Conservation (phyloP, 2,797 vertebrate species). For the Borostomias antarcticus region DNA sequence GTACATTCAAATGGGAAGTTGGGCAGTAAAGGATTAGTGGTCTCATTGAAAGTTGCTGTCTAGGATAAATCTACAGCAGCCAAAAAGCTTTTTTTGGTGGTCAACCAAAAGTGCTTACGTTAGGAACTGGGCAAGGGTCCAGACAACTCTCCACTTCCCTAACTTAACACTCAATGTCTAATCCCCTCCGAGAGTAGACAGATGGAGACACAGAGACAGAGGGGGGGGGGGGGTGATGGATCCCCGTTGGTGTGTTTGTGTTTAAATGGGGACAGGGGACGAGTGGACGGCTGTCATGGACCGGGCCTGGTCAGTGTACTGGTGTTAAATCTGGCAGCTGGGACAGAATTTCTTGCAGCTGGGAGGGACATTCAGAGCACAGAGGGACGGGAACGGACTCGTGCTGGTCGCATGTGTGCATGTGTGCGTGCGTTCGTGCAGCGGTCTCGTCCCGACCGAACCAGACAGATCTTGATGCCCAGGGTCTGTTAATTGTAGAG, state of each 20-base stretch:
- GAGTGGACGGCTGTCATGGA: slow-evolving; percentile 2
- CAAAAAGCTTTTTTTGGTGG: slow-evolving; percentile 18
- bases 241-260: neutral
- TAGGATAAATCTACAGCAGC: slow-evolving; percentile 21
- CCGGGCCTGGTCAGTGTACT: slow-evolving; percentile 7
- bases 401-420: neutral
- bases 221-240: slow-evolving; percentile 11
- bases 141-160: slow-evolving; percentile 26
- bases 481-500: slow-evolving; percentile 54
- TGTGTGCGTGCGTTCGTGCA: slow-evolving; percentile 5
- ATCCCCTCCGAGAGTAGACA: slow-evolving; percentile 23
- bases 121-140: slow-evolving; percentile 23
- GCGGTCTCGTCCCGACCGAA: slow-evolving; percentile 45
- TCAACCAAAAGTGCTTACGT: slow-evolving; percentile 30
- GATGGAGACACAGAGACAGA: slow-evolving; percentile 1
- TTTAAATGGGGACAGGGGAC: neutral
- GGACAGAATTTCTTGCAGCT: neutral
- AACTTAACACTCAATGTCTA: slow-evolving; percentile 32
- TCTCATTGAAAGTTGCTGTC: slow-evolving; percentile 20
- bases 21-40: slow-evolving; percentile 27
- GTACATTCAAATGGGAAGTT: neutral
- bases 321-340: slow-evolving; percentile 11
- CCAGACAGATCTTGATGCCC: slow-evolving; percentile 42
- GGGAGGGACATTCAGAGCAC: too few species aligned
- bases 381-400: neutral